These are phyloP conservation scores for Temnothorax rugatulus DNA, from an alignment of 2,888 invertebrate genomes.

Conservation along the genomic window DNA sequence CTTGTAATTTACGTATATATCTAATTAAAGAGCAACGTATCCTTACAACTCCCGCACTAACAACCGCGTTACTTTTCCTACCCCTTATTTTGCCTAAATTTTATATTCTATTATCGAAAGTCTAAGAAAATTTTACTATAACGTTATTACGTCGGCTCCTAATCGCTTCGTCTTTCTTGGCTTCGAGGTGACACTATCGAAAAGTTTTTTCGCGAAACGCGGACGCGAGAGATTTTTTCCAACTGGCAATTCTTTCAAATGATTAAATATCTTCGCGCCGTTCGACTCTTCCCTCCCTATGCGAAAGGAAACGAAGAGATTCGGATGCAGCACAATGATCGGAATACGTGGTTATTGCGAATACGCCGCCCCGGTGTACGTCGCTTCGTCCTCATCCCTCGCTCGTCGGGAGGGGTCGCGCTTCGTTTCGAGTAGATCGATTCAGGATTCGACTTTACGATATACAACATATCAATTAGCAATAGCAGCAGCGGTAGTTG, in stretches of 20 bases:
- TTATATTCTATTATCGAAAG: background rate
- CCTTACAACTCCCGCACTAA: background rate
- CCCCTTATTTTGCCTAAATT: background rate
- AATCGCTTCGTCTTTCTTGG: background rate
- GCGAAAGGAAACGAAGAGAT: slow-evolving; percentile 15
- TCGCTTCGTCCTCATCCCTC: slow-evolving; percentile 20
- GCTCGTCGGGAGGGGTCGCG: background rate
- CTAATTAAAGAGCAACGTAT: background rate
- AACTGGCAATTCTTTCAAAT: background rate
- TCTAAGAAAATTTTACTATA: background rate
- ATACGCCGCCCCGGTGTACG: background rate
- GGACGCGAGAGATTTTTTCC: background rate
- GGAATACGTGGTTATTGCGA: background rate
- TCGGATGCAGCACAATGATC: slow-evolving; percentile 2
- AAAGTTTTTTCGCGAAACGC: background rate
- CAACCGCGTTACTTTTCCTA: too few species aligned
- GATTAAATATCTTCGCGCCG: background rate
- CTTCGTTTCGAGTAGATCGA: slow-evolving; percentile 60
- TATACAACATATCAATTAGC: slow-evolving; percentile 60
- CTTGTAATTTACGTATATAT: background rate
- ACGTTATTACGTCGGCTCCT: background rate
- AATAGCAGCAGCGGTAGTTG: slow-evolving; percentile 62
- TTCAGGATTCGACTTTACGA: slow-evolving; percentile 57
- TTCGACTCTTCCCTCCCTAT: background rate
- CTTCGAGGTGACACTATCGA: background rate